A percentile compares a stretch with the other conserved stretches of the same genome.
Conservation (phyloP, 2,113 vertebrate genomes). For the Todiramphus saurophagus region DNA sequence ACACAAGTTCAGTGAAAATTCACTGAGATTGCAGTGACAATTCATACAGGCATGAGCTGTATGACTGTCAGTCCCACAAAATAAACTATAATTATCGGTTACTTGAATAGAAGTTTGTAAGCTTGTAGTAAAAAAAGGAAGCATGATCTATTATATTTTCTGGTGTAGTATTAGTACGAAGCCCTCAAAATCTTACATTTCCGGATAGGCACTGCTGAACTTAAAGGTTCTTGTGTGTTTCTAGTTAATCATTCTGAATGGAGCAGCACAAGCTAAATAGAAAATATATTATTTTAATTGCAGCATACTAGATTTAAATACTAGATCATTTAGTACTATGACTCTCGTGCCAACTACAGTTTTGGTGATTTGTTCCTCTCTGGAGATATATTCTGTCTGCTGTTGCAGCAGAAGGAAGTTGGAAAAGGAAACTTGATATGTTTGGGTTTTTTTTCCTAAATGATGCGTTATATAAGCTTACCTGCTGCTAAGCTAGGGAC, state of each 20-base stretch:
- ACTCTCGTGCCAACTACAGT: background rate
- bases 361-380: background rate
- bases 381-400: background rate
- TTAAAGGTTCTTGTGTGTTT: background rate
- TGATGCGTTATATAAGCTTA: background rate
- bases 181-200: background rate
- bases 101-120: background rate
- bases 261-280: background rate
- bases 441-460: background rate
- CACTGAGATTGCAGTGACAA: background rate
- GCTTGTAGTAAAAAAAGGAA: background rate
- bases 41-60: background rate
- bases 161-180: background rate
- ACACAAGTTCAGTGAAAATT: background rate
- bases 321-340: background rate
- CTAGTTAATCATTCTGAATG: background rate
- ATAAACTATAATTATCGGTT: constrained; percentile 1
- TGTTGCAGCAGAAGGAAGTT: constrained; percentile 18
- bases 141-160: background rate
- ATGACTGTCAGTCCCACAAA: background rate
- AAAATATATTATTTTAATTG: constrained; percentile 3
- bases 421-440: background rate
- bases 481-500: constrained; percentile 47
- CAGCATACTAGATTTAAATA: background rate
- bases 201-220: background rate